Percentiles rank a stretch among this genome's conserved stretches.
These are phyloP conservation scores for Pogoniulus pusillus DNA, from an alignment of 2,797 vertebrate species.

Conservation along the genomic window DNA sequence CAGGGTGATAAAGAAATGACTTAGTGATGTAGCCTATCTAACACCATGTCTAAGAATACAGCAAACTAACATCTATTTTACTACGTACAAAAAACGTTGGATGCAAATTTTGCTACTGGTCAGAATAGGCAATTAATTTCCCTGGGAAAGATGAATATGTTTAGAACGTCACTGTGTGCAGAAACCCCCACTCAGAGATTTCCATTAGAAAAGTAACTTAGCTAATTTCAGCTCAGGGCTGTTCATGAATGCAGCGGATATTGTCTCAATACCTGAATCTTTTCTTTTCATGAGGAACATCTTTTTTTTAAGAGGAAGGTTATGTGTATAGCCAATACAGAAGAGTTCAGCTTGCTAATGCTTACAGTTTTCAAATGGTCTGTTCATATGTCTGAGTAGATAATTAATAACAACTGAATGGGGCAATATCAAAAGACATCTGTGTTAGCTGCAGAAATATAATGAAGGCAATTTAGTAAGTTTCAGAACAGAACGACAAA, in stretches of 20 bases:
- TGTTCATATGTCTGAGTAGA: conserved; percentile 68
- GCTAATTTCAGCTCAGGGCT: not conserved
- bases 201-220: conserved; percentile 9
- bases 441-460: conserved; percentile 66
- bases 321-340: conserved; percentile 3
- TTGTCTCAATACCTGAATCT: conserved; percentile 29
- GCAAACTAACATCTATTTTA: not conserved
- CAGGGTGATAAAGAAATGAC: not conserved
- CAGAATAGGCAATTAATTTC: conserved; percentile 8
- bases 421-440: conserved; percentile 66
- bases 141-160: not conserved
- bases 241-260: conserved; percentile 27
- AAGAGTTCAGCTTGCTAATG: conserved; percentile 32
- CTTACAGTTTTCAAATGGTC: conserved; percentile 46
- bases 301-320: conserved; percentile 42
- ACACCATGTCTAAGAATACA: not conserved
- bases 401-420: conserved; percentile 73
- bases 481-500: conserved; percentile 63
- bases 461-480: conserved; percentile 74
- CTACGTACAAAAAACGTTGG: not conserved
- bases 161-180: not conserved
- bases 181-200: not conserved
- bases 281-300: conserved; percentile 33
- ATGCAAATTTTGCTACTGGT: not conserved
- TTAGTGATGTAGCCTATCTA: not conserved